Evolutionary conservation across 2,113 vertebrate species (phyloP).

Genomic region (Leptodactylus fuscus): DNA sequence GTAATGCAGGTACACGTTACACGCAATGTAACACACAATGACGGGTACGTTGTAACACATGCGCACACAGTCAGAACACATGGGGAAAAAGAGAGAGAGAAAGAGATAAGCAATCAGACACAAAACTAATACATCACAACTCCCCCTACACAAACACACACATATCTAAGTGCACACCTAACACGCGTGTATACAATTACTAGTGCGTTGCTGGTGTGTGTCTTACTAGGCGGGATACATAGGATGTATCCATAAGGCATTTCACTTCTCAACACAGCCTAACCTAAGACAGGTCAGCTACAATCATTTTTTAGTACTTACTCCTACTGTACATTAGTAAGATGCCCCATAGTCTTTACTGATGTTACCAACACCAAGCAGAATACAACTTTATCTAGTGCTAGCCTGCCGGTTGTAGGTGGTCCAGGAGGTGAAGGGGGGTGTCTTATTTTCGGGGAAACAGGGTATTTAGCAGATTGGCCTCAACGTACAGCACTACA

Average conservation of each 20-base stretch:
- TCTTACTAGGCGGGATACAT: not conserved
- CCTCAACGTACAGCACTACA: not conserved
- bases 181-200: conserved; percentile 31
- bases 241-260: not conserved
- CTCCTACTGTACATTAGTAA: not conserved
- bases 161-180: conserved; percentile 45
- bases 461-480: too few relatives aligned
- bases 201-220: conserved; percentile 19
- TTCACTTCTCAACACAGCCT: not conserved
- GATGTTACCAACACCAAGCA: not conserved
- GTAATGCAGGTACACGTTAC: conserved; percentile 11
- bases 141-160: conserved; percentile 47
- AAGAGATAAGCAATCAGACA: conserved; percentile 58
- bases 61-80: conserved; percentile 58
- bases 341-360: not conserved
- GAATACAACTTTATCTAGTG: not conserved
- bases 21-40: conserved; percentile 36
- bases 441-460: too few relatives aligned
- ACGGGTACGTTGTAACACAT: conserved; percentile 36
- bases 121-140: conserved; percentile 57
- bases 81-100: conserved; percentile 55
- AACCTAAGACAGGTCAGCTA: not conserved
- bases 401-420: too few relatives aligned
- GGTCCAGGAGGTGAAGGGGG: too few relatives aligned
- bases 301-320: not conserved